phyloP scores from a whole-genome alignment of 1,140 invertebrate species.

The Manduca sexta region DNA sequence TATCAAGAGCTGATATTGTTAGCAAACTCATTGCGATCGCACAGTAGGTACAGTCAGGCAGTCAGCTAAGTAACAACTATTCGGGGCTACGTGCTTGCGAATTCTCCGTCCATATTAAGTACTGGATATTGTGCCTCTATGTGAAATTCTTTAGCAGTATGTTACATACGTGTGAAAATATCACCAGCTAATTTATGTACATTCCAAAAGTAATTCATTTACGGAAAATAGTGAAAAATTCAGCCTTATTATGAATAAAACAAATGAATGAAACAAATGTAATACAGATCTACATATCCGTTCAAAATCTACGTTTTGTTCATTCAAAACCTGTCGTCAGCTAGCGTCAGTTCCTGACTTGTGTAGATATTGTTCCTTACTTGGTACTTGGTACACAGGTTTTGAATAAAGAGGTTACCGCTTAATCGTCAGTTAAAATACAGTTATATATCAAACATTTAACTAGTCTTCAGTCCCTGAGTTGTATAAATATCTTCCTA shows the following conservation, averaged over 20 bases:
- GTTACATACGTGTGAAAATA: conserved; percentile 16
- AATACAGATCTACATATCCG: conserved; percentile 54
- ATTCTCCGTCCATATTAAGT: conserved; percentile 6
- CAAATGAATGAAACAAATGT: conserved; percentile 31
- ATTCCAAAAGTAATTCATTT: conserved; percentile 38
- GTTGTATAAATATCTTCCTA: conserved; percentile 72
- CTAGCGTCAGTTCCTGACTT: conserved; percentile 63
- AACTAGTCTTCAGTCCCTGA: conserved; percentile 72
- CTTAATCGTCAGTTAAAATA: conserved; percentile 69
- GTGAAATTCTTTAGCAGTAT: conserved; percentile 15
- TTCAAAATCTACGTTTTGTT: conserved; percentile 60
- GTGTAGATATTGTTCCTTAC: conserved; percentile 14
- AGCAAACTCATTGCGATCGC: conserved; percentile 12
- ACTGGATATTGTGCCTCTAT: conserved; percentile 20
- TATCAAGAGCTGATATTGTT: not conserved
- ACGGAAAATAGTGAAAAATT: conserved; percentile 34
- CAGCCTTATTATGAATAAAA: conserved; percentile 47
- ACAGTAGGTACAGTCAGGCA: conserved; percentile 25
- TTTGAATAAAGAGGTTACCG: conserved; percentile 65
- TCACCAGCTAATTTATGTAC: conserved; percentile 38
- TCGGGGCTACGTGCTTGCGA: conserved; percentile 15
- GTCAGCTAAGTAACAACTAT: conserved; percentile 31
- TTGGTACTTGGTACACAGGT: conserved; percentile 55
- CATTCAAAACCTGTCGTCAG: conserved; percentile 67
- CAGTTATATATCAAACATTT: conserved; percentile 73